Conservation (phyloP, 2,888 invertebrate species). For the Julus scanicus region DNA sequence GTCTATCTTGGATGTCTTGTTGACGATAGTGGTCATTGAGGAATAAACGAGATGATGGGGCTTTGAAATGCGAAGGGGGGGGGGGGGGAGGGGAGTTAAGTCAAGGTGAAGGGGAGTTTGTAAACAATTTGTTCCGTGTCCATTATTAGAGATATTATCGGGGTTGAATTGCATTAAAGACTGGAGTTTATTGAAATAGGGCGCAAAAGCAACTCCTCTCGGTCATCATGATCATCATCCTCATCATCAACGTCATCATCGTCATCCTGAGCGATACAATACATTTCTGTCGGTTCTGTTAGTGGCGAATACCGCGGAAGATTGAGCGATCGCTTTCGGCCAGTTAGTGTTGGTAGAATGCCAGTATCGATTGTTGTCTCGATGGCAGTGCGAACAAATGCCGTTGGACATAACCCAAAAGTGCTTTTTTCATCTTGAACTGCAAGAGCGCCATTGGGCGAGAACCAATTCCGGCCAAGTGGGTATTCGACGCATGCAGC, state of each 20-base stretch:
- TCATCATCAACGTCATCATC: too few species aligned
- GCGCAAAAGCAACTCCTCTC: too few species aligned
- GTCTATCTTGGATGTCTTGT: too few species aligned
- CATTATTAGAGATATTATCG: conserved; percentile 19
- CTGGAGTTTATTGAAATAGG: conserved; percentile 24
- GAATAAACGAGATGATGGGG: too few species aligned
- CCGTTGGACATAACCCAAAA: conserved; percentile 8
- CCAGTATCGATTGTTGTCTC: conserved; percentile 33
- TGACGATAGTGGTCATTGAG: too few species aligned
- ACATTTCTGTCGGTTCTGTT: too few species aligned
- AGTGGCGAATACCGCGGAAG: too few species aligned
- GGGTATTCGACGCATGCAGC: not conserved
- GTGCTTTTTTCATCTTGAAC: conserved; percentile 17
- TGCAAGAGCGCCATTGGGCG: not conserved
- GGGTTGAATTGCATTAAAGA: not conserved
- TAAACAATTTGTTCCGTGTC: not conserved
- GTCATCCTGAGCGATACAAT: too few species aligned
- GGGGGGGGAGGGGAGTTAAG: too few species aligned
- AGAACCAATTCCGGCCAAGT: not conserved
- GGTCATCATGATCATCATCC: not conserved
- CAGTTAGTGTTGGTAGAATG: not conserved
- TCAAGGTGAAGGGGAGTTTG: not conserved
- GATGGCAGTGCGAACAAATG: not conserved
- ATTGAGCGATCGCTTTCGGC: not conserved
- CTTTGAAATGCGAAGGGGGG: not conserved